A percentile compares a stretch with the other conserved stretches of the same genome.
Conservation (phyloP, 1,140 invertebrate species). For the Phymastichus coffea region DNA sequence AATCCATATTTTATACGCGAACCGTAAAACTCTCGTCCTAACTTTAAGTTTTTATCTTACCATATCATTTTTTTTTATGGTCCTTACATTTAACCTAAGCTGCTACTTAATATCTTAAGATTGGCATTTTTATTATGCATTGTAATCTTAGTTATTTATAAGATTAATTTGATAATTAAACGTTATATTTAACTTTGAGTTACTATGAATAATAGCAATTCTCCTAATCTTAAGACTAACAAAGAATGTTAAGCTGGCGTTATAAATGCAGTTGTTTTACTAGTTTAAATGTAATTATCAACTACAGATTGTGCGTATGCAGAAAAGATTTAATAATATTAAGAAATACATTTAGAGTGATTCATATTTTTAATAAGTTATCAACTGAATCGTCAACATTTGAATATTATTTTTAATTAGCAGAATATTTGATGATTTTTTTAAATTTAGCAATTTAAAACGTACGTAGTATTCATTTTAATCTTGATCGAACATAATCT, state of each 20-base stretch:
- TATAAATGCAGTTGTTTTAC: slow-evolving; percentile 5
- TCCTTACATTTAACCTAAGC: slow-evolving; percentile 12
- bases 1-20: not conserved
- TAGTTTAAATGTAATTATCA: not conserved
- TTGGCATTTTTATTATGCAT: slow-evolving; percentile 7
- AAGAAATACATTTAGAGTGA: not conserved
- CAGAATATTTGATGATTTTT: not conserved
- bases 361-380: not conserved
- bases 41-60: not conserved
- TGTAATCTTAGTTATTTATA: slow-evolving; percentile 9
- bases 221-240: slow-evolving; percentile 11
- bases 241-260: slow-evolving; percentile 6
- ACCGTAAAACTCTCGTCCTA: not conserved
- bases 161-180: slow-evolving; percentile 5
- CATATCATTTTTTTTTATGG: slow-evolving; percentile 1
- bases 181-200: slow-evolving; percentile 14
- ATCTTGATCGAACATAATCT: slow-evolving; percentile 2
- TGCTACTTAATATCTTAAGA: slow-evolving; percentile 20
- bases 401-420: slow-evolving; percentile 9
- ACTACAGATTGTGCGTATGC: slow-evolving; percentile 5
- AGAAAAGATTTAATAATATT: not conserved
- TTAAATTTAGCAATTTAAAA: not conserved
- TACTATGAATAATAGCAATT: slow-evolving; percentile 9
- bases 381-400: not conserved
- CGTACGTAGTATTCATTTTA: not conserved